Evolutionary conservation across 2,888 invertebrate species (phyloP).

Genomic region (Teleogryllus oceanicus): DNA sequence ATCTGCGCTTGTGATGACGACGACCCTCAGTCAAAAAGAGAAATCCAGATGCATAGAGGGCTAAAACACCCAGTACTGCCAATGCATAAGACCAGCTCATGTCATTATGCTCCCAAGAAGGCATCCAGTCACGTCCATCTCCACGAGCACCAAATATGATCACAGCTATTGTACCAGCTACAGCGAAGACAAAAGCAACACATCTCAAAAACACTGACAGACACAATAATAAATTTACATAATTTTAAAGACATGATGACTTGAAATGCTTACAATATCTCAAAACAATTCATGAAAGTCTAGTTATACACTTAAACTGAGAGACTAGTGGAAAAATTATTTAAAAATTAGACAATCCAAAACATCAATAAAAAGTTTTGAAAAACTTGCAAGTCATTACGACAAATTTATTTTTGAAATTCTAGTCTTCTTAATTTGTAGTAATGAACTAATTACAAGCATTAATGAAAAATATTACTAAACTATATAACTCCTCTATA

Average conservation of each 20-base stretch:
- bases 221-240: background rate
- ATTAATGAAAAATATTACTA: too few species aligned
- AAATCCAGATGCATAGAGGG: slow-evolving; percentile 71
- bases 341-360: too few species aligned
- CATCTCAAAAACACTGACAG: background rate
- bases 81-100: slow-evolving; percentile 92
- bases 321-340: too few species aligned
- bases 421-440: too few species aligned
- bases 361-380: too few species aligned
- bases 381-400: too few species aligned
- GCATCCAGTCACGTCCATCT: slow-evolving; percentile 93
- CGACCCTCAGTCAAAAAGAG: slow-evolving; percentile 82
- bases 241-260: background rate
- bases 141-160: slow-evolving; percentile 86
- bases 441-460: too few species aligned
- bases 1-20: slow-evolving; percentile 75
- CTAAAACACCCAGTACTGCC: slow-evolving; percentile 73
- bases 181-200: slow-evolving; percentile 51
- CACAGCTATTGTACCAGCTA: slow-evolving; percentile 78
- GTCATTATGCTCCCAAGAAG: slow-evolving; percentile 92
- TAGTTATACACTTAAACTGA: too few species aligned
- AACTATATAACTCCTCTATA: too few species aligned
- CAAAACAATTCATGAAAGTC: too few species aligned
- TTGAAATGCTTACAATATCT: too few species aligned
- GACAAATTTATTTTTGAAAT: too few species aligned